Percentiles rank a stretch among this genome's conserved stretches.
These are phyloP conservation scores for Sarcophilus harrisii DNA, from an alignment of 2,797 vertebrate species.

Conservation along the genomic window DNA sequence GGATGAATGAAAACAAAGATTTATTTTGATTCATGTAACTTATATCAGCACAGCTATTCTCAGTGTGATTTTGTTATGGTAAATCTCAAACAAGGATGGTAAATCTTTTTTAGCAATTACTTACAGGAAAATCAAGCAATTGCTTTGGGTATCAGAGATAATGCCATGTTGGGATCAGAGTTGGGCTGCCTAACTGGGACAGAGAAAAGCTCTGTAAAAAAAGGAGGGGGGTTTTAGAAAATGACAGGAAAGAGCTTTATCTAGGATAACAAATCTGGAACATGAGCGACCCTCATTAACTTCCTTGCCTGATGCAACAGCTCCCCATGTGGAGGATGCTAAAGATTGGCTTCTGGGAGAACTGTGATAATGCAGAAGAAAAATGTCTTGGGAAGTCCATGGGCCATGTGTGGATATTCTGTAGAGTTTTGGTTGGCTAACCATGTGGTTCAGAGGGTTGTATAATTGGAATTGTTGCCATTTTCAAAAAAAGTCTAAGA, in stretches of 20 bases:
- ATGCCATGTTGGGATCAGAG: neutral
- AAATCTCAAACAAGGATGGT: neutral
- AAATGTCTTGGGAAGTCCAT: neutral
- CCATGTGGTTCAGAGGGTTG: neutral
- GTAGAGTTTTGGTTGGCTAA: neutral
- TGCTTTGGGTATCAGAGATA: neutral
- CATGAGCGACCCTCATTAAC: neutral
- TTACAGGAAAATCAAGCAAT: neutral
- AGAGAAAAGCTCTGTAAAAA: neutral
- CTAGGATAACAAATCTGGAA: neutral
- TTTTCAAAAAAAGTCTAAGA: neutral
- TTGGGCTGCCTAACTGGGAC: neutral
- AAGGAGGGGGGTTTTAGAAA: neutral
- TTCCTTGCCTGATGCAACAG: neutral
- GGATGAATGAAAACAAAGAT: constrained; percentile 10
- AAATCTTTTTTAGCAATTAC: neutral
- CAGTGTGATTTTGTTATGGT: neutral
- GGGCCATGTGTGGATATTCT: neutral
- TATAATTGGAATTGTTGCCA: neutral
- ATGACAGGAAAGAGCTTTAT: neutral
- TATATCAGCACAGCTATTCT: constrained; percentile 5
- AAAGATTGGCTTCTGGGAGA: neutral
- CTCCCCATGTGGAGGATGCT: neutral
- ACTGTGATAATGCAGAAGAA: neutral
- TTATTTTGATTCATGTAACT: neutral